phyloP scores from a whole-genome alignment of 1,140 invertebrate genomes.

The Nomia melanderi region DNA sequence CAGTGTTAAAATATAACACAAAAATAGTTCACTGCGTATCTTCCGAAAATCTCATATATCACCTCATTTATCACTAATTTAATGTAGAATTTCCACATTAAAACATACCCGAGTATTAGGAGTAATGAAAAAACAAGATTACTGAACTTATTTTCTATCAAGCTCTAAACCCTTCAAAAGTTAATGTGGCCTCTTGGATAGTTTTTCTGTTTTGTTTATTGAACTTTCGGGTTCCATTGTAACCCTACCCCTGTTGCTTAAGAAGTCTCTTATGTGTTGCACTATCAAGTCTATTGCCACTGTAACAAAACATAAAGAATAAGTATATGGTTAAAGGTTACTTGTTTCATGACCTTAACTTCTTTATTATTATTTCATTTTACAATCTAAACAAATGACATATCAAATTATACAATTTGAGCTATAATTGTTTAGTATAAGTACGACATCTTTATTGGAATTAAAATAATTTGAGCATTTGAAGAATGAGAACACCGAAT shows the following conservation, averaged over 20 bases:
- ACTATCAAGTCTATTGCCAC: conserved; percentile 97
- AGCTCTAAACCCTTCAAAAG: conserved; percentile 34
- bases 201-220: conserved; percentile 66
- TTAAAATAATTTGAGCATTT: conserved; percentile 27
- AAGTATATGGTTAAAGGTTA: conserved; percentile 28
- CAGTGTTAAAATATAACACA: conserved; percentile 5
- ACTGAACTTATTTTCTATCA: conserved; percentile 9
- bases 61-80: conserved; percentile 19
- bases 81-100: conserved; percentile 13
- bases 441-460: background rate
- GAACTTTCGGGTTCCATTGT: conserved; percentile 72
- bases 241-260: conserved; percentile 82
- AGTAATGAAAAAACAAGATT: conserved; percentile 28
- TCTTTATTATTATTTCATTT: conserved; percentile 49
- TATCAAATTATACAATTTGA: conserved; percentile 54
- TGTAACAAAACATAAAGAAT: conserved; percentile 78
- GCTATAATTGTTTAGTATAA: conserved; percentile 15
- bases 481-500: conserved; percentile 1
- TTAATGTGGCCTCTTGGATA: conserved; percentile 77
- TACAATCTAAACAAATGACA: conserved; percentile 43
- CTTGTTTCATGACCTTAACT: conserved; percentile 11
- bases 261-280: conserved; percentile 93
- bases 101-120: conserved; percentile 31
- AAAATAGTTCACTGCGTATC: background rate
- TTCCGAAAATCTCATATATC: background rate